Evolutionary conservation across 2,797 vertebrate genomes (phyloP).

Genomic region (Potorous gilbertii): DNA sequence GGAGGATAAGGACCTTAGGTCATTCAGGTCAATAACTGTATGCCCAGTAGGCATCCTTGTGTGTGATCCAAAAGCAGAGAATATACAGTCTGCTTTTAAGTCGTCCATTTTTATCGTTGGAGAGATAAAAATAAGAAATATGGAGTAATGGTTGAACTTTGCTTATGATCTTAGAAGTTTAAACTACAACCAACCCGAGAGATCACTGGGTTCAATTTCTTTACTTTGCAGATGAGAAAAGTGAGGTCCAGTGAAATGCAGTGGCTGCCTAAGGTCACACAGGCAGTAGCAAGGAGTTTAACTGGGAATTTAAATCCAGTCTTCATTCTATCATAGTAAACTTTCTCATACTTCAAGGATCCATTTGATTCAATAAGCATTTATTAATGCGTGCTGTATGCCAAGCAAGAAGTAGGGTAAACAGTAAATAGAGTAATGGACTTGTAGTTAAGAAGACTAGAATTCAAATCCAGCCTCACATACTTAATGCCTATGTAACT

Average conservation of each 20-base stretch:
- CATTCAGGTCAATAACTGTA: not conserved
- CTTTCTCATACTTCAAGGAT: not conserved
- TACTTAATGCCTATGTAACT: not conserved
- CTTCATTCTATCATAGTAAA: not conserved
- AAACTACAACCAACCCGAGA: not conserved
- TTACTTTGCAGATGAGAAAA: not conserved
- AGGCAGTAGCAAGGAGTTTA: not conserved
- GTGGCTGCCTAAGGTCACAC: not conserved
- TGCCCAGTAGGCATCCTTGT: not conserved
- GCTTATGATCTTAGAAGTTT: not conserved
- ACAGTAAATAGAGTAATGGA: not conserved
- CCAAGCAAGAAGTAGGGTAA: not conserved
- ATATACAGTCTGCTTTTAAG: not conserved
- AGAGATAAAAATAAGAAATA: not conserved
- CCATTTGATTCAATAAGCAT: not conserved
- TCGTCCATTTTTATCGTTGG: not conserved
- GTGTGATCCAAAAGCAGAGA: not conserved
- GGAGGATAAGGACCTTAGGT: not conserved
- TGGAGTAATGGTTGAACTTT: not conserved
- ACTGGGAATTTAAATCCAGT: not conserved
- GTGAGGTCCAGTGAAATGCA: not conserved
- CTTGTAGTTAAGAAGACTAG: not conserved
- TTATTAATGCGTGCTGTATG: not conserved
- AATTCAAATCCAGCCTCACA: not conserved
- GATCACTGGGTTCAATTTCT: not conserved